Evolutionary conservation across 64 coral and sea anemone species (phyloP).

Genomic region (Actinia equina): DNA sequence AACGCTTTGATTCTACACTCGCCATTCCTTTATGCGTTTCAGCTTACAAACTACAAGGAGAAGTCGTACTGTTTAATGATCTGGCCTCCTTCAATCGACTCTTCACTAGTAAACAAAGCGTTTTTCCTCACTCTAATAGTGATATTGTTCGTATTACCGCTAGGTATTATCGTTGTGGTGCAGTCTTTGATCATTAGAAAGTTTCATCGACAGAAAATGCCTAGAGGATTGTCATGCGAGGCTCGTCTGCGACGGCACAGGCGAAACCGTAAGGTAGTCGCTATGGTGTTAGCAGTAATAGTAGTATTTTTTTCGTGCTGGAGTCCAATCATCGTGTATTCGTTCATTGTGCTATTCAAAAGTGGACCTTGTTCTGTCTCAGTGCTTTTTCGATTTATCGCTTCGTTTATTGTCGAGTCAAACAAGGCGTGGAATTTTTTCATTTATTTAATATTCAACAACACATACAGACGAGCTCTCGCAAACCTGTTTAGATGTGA

Average conservation of each 20-base stretch:
- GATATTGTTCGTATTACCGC: slow-evolving; percentile 28
- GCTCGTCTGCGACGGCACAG: slow-evolving; percentile 18
- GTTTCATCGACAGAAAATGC: slow-evolving; percentile 21
- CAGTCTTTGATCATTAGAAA: slow-evolving; percentile 28
- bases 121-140: slow-evolving; percentile 24
- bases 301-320: slow-evolving; percentile 39
- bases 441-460: slow-evolving; percentile 39
- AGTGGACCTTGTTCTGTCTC: background rate
- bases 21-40: slow-evolving; percentile 42
- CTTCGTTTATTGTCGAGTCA: slow-evolving; percentile 37
- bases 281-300: slow-evolving; percentile 27
- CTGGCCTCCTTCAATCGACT: slow-evolving; percentile 24
- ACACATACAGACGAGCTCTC: slow-evolving; percentile 25
- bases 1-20: slow-evolving; percentile 25
- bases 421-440: slow-evolving; percentile 43
- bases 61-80: slow-evolving; percentile 27
- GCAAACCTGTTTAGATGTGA: background rate
- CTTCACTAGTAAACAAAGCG: slow-evolving; percentile 6
- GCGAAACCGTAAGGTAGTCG: slow-evolving; percentile 25
- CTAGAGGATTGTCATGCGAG: slow-evolving; percentile 18
- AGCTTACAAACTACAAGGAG: background rate
- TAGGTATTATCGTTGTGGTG: slow-evolving; percentile 1
- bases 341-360: slow-evolving; percentile 39
- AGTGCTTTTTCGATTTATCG: background rate
- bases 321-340: slow-evolving; percentile 25